phyloP scores from a whole-genome alignment of 2,888 invertebrate genomes.

The Drosophila paucipuncta region DNA sequence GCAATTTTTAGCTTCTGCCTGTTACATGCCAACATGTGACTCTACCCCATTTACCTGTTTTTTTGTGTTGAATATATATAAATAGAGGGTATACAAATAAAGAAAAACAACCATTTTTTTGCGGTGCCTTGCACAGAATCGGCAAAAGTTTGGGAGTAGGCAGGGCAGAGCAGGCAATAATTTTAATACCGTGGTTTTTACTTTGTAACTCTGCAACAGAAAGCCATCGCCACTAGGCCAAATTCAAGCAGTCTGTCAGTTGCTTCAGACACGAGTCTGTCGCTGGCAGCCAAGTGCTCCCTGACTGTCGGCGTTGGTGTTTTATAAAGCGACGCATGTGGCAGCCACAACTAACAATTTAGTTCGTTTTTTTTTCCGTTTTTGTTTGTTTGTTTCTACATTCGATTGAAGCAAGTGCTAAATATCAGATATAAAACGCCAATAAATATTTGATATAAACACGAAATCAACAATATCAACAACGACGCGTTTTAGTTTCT shows the following conservation, averaged over 20 bases:
- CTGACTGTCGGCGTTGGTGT: constrained; percentile 12
- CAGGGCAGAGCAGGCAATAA: constrained; percentile 7
- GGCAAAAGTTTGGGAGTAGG: constrained; percentile 11
- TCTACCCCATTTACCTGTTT: constrained; percentile 10
- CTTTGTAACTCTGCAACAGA: constrained; percentile 22
- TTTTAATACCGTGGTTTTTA: constrained; percentile 44
- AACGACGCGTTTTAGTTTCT: neutral
- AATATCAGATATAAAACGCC: neutral
- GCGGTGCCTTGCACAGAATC: constrained; percentile 55
- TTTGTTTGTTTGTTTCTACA: neutral
- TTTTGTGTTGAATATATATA: constrained; percentile 1
- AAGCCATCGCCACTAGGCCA: constrained; percentile 11
- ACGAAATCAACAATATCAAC: neutral
- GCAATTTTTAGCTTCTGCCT: neutral
- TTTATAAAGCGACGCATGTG: constrained; percentile 4
- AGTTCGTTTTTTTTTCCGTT: neutral
- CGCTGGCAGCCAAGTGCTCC: constrained; percentile 41
- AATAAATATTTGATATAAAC: neutral
- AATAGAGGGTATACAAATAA: constrained; percentile 20
- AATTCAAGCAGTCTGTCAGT: constrained; percentile 45
- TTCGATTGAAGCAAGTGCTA: neutral
- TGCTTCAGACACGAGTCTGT: constrained; percentile 51
- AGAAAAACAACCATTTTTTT: constrained; percentile 29
- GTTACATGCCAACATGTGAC: constrained; percentile 5
- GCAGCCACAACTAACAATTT: neutral